A percentile compares a stretch with the other conserved stretches of the same genome.
These are phyloP conservation scores for Neotoma lepida DNA, from an alignment of 2,113 vertebrate genomes.

Conservation along the genomic window DNA sequence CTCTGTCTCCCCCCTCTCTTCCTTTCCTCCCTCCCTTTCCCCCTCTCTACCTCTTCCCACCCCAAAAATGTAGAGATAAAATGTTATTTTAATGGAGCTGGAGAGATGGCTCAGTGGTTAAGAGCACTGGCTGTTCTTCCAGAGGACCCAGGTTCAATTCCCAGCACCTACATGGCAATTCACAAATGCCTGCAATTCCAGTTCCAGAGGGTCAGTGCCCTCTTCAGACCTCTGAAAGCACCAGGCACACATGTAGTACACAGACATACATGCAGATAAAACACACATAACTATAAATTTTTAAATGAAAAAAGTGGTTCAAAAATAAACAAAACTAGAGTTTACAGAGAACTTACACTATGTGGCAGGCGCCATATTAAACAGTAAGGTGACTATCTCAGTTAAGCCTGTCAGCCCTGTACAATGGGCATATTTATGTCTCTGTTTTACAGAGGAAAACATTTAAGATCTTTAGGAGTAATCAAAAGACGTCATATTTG, in stretches of 20 bases:
- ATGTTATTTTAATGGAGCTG: not conserved
- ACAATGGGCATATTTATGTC: not conserved
- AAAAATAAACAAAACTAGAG: not conserved
- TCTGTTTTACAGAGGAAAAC: constrained; percentile 9
- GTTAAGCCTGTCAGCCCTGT: not conserved
- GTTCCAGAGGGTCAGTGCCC: not conserved
- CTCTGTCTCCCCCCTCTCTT: not conserved
- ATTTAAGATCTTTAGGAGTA: not conserved
- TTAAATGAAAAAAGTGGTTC: not conserved
- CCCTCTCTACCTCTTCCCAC: not conserved
- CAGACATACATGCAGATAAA: not conserved
- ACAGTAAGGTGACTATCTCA: not conserved
- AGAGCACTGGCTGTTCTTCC: not conserved
- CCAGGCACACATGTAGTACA: not conserved
- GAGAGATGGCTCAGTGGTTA: not conserved
- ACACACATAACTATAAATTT: not conserved
- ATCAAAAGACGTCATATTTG: constrained; percentile 2
- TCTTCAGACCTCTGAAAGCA: not conserved
- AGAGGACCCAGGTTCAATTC: not conserved
- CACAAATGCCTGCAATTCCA: not conserved
- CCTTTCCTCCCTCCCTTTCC: no score
- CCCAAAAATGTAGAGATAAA: not conserved
- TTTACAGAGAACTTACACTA: not conserved
- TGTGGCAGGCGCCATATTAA: not conserved
- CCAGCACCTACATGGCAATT: not conserved